Percentiles rank a stretch among this genome's conserved stretches.
Conservation (phyloP, 2,888 invertebrate species). For the Aleiodes leptofemur region DNA sequence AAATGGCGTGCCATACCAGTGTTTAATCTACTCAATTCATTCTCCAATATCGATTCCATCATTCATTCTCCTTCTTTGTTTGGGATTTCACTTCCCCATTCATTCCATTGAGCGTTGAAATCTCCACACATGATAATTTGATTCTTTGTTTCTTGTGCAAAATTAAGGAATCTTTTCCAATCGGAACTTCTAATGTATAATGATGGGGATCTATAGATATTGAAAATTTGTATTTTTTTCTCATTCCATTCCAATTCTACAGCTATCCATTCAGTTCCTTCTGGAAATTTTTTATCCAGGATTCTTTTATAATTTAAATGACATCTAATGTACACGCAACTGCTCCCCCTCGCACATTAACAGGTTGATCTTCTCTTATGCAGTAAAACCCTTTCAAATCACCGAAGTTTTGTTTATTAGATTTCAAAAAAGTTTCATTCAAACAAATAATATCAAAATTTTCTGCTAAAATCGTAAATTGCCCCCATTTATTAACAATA, state of each 20-base stretch:
- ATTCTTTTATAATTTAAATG: background rate
- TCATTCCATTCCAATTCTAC: conserved; percentile 1
- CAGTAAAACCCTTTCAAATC: background rate
- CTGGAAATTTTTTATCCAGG: background rate
- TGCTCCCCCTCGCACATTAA: background rate
- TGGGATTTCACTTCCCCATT: no score
- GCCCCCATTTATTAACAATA: background rate
- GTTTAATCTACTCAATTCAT: no score
- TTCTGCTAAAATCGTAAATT: background rate
- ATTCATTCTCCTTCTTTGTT: no score
- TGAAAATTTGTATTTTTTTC: background rate
- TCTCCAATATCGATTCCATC: no score
- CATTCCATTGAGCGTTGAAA: conserved; percentile 9
- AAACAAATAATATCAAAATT: conserved; percentile 1
- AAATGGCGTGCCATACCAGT: no score
- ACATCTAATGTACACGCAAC: background rate
- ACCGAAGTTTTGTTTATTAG: background rate
- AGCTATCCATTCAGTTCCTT: background rate
- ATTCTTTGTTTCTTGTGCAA: background rate
- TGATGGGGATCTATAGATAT: background rate
- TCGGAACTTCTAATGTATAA: background rate
- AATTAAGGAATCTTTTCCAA: background rate
- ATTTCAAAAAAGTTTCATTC: conserved; percentile 3
- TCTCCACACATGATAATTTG: background rate
- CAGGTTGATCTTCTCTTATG: background rate